Evolutionary conservation across 2,113 vertebrate species (phyloP).

Genomic region (Scomber scombrus): DNA sequence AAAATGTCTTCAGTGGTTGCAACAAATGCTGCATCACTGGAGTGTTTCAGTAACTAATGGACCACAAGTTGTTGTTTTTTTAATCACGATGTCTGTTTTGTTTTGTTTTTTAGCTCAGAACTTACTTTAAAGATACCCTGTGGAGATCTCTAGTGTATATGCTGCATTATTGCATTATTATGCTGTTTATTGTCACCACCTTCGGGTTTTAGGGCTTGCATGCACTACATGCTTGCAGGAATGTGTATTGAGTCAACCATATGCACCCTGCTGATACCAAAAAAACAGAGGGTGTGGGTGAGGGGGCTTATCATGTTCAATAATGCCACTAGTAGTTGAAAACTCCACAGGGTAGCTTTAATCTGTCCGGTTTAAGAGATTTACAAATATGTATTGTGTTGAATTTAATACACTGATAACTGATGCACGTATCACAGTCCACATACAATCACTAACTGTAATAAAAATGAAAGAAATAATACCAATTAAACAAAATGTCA

Average conservation of each 20-base stretch:
- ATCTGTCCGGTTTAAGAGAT: neutral
- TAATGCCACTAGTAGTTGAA: neutral
- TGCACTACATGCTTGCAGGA: neutral
- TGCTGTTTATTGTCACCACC: too few relatives aligned
- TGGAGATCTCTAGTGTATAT: constrained; percentile 4
- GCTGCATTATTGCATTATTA: too few relatives aligned
- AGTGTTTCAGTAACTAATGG: neutral
- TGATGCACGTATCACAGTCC: neutral
- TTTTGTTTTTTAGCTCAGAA: neutral
- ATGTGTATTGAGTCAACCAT: neutral
- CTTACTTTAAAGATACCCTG: constrained; percentile 54
- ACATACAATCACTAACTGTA: constrained; percentile 47
- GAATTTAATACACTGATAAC: neutral
- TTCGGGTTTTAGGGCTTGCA: neutral
- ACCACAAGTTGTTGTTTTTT: neutral
- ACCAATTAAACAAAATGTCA: constrained; percentile 48
- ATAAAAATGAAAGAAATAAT: constrained; percentile 52
- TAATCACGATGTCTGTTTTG: neutral
- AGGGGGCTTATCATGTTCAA: neutral
- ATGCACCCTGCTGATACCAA: too few relatives aligned
- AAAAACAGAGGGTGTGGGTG: too few relatives aligned
- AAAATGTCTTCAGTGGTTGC: neutral
- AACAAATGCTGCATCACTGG: neutral
- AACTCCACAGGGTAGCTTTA: constrained; percentile 53
- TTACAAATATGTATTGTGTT: neutral